These are phyloP conservation scores for Sebastiscus albofasciatus DNA, from an alignment of 2,797 vertebrate genomes.

Conservation along the genomic window DNA sequence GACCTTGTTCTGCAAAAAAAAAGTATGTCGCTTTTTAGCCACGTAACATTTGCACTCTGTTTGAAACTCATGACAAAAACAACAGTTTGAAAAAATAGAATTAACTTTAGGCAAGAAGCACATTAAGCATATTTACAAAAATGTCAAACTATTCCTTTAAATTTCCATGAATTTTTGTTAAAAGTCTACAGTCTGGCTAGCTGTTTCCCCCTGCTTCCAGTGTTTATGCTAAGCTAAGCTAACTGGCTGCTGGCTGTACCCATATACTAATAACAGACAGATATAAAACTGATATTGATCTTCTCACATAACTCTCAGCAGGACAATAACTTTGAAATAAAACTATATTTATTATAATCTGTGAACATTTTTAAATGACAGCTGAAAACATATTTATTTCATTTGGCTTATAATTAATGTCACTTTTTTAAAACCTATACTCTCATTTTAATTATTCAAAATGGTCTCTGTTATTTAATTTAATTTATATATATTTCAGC, in stretches of 20 bases:
- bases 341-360: not conserved
- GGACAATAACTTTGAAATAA: not conserved
- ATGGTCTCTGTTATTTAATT: not conserved
- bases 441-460: no score
- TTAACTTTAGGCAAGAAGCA: not conserved
- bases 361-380: not conserved
- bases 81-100: not conserved
- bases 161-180: not conserved
- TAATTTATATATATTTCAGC: not conserved
- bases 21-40: not conserved
- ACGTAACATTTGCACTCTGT: rapidly evolving
- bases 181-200: not conserved
- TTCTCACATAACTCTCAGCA: no score
- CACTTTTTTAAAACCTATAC: no score
- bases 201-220: not conserved
- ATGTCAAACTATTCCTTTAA: not conserved
- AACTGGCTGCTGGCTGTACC: no score
- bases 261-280: rapidly evolving
- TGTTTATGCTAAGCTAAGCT: not conserved
- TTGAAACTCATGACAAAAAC: not conserved
- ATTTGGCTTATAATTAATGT: no score
- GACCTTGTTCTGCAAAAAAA: not conserved
- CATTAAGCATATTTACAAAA: not conserved
- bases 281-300: rapidly evolving
- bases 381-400: not conserved